Evolutionary conservation across 2,797 vertebrate species (phyloP).

Genomic region (Carcharodon carcharias): DNA sequence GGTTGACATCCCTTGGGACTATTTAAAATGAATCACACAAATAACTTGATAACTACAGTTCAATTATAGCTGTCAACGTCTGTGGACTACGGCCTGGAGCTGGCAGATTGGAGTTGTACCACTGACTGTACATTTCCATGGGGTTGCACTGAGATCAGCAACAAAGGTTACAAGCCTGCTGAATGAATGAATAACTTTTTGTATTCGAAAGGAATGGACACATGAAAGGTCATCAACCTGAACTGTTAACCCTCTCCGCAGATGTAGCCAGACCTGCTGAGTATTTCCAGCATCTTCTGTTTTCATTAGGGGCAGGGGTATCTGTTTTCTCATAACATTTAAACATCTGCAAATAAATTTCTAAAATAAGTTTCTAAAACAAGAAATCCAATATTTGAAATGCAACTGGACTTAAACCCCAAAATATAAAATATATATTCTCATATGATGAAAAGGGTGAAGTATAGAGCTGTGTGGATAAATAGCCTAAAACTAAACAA

Average conservation of each 20-base stretch:
- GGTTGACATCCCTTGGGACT: neutral
- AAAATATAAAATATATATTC: neutral
- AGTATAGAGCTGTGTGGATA: neutral
- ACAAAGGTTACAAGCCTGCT: neutral
- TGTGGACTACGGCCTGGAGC: neutral
- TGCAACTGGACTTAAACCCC: neutral
- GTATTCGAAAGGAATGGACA: neutral
- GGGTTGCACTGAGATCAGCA: neutral
- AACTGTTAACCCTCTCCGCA: neutral
- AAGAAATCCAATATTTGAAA: conserved; percentile 5
- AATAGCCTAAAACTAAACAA: neutral
- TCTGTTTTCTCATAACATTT: neutral
- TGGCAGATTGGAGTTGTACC: neutral
- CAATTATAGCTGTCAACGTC: neutral
- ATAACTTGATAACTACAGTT: neutral
- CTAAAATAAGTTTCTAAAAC: neutral
- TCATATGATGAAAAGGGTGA: neutral
- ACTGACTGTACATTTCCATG: neutral
- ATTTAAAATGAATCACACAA: neutral
- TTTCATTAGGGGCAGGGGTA: neutral
- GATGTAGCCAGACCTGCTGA: neutral
- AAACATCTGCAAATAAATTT: neutral
- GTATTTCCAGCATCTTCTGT: neutral
- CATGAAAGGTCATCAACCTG: neutral
- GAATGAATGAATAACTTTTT: neutral